Conservation (phyloP, 2,888 invertebrate species). For the Serrognathus titanus region DNA sequence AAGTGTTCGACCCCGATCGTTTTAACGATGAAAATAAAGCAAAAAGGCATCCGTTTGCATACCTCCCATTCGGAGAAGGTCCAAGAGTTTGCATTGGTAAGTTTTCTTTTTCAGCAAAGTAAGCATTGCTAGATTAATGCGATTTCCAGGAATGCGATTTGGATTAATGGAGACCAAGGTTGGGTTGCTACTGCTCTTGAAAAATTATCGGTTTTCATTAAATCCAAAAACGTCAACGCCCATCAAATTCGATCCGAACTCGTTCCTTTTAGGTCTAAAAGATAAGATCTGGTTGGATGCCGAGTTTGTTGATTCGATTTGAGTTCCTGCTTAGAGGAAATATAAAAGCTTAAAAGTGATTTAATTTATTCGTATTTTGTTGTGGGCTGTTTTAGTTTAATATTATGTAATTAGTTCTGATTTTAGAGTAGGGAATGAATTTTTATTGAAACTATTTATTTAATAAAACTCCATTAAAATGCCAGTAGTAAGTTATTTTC, state of each 20-base stretch:
- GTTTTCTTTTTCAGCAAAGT: not conserved
- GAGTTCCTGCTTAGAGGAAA: no score
- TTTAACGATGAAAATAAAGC: conserved; percentile 39
- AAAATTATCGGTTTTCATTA: conserved; percentile 25
- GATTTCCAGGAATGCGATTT: conserved; percentile 31
- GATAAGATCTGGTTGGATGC: conserved; percentile 23
- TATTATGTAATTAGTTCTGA: no score
- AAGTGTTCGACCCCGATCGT: conserved; percentile 45
- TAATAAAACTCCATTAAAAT: no score
- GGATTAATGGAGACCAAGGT: conserved; percentile 34
- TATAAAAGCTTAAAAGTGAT: no score
- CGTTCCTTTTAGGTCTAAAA: conserved; percentile 21
- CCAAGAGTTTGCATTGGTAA: conserved; percentile 39
- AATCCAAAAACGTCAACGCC: conserved; percentile 20
- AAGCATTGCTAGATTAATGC: not conserved
- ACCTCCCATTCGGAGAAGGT: conserved; percentile 39
- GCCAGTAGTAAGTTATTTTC: no score
- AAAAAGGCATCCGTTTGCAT: conserved; percentile 31
- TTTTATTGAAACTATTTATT: no score
- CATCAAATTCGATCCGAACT: conserved; percentile 12
- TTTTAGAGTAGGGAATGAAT: no score
- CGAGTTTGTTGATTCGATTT: no score
- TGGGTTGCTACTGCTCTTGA: conserved; percentile 28
- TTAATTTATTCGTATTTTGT: no score
- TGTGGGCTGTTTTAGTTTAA: no score